Conservation (phyloP, 1,140 invertebrate genomes). For the Aphis gossypii region DNA sequence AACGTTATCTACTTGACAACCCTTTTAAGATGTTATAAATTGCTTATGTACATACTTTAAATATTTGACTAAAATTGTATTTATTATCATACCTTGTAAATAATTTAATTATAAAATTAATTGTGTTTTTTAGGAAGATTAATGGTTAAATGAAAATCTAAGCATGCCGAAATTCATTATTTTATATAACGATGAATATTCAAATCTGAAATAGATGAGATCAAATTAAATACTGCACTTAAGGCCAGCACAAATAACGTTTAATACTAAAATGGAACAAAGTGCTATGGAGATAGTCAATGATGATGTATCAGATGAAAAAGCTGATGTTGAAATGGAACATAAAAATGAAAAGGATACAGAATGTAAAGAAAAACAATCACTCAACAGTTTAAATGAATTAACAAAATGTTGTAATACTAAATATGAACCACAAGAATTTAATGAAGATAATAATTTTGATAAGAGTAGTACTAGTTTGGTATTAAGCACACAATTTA, state of each 20-base stretch:
- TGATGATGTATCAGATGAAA: neutral
- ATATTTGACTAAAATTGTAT: neutral
- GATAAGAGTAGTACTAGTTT: too few relatives aligned
- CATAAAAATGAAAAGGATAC: neutral
- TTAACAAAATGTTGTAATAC: neutral
- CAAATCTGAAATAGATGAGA: neutral
- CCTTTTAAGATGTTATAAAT: neutral
- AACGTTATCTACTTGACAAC: too few relatives aligned
- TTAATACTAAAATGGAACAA: neutral
- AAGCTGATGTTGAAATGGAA: neutral
- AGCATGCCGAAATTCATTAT: neutral
- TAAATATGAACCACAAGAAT: neutral
- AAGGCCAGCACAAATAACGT: neutral
- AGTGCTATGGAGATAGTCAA: neutral
- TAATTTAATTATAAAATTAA: neutral
- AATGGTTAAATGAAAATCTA: neutral
- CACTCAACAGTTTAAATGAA: neutral
- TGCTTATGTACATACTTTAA: neutral
- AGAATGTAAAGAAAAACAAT: neutral
- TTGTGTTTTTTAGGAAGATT: neutral
- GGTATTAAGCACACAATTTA: too few relatives aligned
- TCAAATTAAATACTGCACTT: neutral
- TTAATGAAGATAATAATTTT: neutral
- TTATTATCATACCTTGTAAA: neutral
- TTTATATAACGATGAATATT: neutral